Evolutionary conservation across 1,140 invertebrate genomes (phyloP).

Genomic region (Ctenoplectra terminalis): DNA sequence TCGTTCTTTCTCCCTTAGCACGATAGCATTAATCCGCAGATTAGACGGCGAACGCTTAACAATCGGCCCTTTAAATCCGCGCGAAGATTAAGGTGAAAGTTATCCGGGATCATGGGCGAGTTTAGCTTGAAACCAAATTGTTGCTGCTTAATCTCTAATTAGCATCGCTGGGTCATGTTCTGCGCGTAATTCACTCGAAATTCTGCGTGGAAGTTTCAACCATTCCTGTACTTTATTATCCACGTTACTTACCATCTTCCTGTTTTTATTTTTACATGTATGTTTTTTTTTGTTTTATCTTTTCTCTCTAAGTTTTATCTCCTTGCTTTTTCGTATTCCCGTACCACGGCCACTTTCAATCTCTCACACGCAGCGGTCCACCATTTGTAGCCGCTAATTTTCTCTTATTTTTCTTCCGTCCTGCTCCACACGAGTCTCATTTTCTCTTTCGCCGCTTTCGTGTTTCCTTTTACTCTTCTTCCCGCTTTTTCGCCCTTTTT

Average conservation of each 20-base stretch:
- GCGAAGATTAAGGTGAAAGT: constrained; percentile 57
- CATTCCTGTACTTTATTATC: constrained; percentile 14
- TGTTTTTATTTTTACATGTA: neutral
- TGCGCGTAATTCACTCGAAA: constrained; percentile 35
- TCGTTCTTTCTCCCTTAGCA: neutral
- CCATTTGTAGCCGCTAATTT: constrained; percentile 17
- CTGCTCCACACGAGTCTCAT: neutral
- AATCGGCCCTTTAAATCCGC: constrained; percentile 51
- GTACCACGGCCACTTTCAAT: neutral
- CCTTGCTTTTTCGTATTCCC: too few relatives aligned
- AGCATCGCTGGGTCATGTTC: constrained; percentile 37
- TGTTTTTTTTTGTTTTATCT: neutral
- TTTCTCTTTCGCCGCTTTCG: neutral
- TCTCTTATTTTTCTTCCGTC: neutral
- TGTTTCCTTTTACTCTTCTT: neutral
- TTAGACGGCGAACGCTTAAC: constrained; percentile 38
- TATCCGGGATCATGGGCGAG: constrained; percentile 56
- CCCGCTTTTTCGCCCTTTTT: neutral
- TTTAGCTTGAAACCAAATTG: constrained; percentile 56
- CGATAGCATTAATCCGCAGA: constrained; percentile 16
- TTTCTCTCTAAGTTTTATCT: too few relatives aligned
- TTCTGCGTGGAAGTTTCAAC: neutral
- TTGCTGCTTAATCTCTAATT: constrained; percentile 61
- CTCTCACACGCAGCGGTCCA: neutral
- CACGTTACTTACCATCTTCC: constrained; percentile 45